phyloP scores from a whole-genome alignment of 2,113 vertebrate genomes.

The Acrocephalus kingi region DNA sequence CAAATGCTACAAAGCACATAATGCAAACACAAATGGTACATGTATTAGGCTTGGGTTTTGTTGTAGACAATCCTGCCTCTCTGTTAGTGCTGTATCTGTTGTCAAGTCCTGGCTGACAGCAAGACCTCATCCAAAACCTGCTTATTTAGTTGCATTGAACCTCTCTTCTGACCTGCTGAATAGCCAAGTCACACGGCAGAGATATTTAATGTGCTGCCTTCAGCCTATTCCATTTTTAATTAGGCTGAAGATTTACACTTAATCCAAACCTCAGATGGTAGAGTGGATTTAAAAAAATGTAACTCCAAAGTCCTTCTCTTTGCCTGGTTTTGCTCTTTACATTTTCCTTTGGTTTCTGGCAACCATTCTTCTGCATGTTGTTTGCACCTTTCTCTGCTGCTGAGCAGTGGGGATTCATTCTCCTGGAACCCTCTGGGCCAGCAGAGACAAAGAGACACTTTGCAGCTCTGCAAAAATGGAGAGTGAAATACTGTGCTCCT shows the following conservation, averaged over 20 bases:
- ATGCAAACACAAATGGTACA: background rate
- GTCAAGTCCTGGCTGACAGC: background rate
- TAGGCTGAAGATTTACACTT: background rate
- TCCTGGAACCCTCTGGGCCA: background rate
- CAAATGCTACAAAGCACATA: background rate
- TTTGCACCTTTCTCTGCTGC: background rate
- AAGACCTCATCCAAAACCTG: background rate
- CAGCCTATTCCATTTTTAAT: background rate
- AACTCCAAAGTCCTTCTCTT: background rate
- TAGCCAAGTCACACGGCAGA: background rate
- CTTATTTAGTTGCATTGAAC: background rate
- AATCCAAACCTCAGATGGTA: background rate
- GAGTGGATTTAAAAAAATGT: background rate
- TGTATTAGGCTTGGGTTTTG: background rate
- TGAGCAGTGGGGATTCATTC: background rate
- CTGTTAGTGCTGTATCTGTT: background rate
- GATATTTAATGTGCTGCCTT: background rate
- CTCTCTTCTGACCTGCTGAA: background rate
- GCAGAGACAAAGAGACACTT: background rate
- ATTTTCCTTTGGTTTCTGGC: background rate
- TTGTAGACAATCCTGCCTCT: background rate
- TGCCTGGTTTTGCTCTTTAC: background rate
- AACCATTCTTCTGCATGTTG: accelerated
- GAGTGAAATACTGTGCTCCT: background rate
- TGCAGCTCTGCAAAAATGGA: background rate